Evolutionary conservation across 2,888 invertebrate species (phyloP).

Genomic region (Rhodophaea formosa): DNA sequence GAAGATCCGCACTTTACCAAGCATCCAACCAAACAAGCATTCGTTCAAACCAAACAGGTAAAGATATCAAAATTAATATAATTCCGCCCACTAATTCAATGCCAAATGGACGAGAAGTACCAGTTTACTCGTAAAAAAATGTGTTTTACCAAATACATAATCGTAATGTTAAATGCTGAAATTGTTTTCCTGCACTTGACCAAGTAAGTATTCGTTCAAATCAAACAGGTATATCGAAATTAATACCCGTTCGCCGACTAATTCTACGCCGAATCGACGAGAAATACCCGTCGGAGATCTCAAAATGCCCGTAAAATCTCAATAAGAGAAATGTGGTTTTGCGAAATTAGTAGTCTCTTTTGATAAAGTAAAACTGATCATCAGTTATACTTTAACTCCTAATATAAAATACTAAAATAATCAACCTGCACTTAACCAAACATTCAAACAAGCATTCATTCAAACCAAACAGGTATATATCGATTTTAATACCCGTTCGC

Average conservation of each 20-base stretch:
- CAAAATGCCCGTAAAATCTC: conserved; percentile 57
- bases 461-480: conserved; percentile 18
- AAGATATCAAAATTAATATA: conserved; percentile 19
- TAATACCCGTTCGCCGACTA: conserved; percentile 25
- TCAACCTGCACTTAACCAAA: no score
- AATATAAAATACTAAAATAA: no score
- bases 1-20: no score
- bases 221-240: conserved; percentile 14
- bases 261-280: conserved; percentile 31
- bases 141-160: no score
- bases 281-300: conserved; percentile 46
- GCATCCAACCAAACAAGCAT: no score
- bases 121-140: no score
- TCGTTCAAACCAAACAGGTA: not conserved
- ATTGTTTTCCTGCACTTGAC: no score
- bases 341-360: no score
- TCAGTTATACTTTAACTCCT: no score
- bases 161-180: no score
- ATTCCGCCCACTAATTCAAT: conserved; percentile 29
- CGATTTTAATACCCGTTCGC: conserved; percentile 17
- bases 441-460: not conserved
- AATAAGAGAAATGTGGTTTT: conserved; percentile 72
- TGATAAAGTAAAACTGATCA: no score
- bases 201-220: no score
- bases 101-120: conserved; percentile 38